Evolutionary conservation across 2,113 vertebrate genomes (phyloP).

Genomic region (Himantopus leucocephalus): DNA sequence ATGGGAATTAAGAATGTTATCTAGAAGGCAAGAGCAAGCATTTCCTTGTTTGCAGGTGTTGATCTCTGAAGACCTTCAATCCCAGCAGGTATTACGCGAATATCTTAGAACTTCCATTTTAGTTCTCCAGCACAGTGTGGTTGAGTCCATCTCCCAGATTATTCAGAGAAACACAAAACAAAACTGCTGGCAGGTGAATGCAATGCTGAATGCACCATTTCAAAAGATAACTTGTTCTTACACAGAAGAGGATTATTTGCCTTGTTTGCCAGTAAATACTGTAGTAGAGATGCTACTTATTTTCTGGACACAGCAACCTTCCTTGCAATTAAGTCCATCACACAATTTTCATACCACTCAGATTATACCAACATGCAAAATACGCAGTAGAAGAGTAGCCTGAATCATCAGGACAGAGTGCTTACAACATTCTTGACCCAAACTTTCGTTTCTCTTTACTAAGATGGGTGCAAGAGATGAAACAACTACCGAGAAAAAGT

Average conservation of each 20-base stretch:
- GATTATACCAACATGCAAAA: background rate
- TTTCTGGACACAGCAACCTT: background rate
- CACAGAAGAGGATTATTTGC: background rate
- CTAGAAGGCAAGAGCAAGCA: background rate
- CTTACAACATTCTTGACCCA: background rate
- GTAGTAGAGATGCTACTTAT: background rate
- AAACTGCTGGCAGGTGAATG: background rate
- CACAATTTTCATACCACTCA: background rate
- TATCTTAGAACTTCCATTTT: background rate
- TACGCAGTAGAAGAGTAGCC: background rate
- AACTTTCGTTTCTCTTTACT: background rate
- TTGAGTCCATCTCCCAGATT: background rate
- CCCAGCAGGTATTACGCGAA: background rate
- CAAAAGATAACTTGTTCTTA: background rate
- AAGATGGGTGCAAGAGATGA: background rate
- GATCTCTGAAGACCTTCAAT: background rate
- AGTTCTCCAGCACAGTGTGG: background rate
- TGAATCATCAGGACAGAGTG: background rate
- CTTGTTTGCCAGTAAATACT: background rate
- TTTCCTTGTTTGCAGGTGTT: background rate
- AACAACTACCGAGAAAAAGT: background rate
- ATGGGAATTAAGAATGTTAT: background rate
- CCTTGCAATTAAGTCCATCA: background rate
- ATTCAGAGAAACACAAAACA: background rate
- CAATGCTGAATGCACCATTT: background rate